Evolutionary conservation across 2,888 invertebrate genomes (phyloP).

Genomic region (Eutolmus rufibarbis): DNA sequence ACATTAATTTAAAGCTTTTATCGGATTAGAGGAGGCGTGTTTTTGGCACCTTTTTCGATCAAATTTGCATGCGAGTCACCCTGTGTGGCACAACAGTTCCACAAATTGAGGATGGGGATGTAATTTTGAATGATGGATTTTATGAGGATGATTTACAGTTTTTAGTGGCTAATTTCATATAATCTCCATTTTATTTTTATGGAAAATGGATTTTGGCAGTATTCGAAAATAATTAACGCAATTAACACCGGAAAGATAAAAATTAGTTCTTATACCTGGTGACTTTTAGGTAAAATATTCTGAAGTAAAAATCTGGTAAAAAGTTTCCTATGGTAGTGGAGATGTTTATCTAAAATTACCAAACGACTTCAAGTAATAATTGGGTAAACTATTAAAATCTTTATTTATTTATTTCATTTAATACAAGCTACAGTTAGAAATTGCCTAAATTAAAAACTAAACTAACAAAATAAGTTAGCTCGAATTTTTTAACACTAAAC

Average conservation of each 20-base stretch:
- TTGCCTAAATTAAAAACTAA: no score
- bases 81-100: background rate
- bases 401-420: no score
- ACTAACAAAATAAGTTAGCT: no score
- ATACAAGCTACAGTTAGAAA: no score
- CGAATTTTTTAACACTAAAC: no score
- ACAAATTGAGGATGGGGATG: background rate
- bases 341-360: no score
- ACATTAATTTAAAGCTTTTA: slow-evolving; percentile 31
- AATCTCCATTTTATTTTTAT: background rate
- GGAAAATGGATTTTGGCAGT: background rate
- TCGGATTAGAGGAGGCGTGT: slow-evolving; percentile 20
- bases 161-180: background rate
- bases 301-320: no score
- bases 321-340: no score
- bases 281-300: no score
- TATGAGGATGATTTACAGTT: background rate
- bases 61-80: background rate
- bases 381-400: no score
- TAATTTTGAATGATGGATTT: background rate
- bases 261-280: no score
- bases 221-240: background rate
- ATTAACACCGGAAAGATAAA: background rate
- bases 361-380: no score
- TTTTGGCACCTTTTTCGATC: slow-evolving; percentile 12